Evolutionary conservation across 2,113 vertebrate species (phyloP).

Genomic region (Plecturocebus donacophilus): DNA sequence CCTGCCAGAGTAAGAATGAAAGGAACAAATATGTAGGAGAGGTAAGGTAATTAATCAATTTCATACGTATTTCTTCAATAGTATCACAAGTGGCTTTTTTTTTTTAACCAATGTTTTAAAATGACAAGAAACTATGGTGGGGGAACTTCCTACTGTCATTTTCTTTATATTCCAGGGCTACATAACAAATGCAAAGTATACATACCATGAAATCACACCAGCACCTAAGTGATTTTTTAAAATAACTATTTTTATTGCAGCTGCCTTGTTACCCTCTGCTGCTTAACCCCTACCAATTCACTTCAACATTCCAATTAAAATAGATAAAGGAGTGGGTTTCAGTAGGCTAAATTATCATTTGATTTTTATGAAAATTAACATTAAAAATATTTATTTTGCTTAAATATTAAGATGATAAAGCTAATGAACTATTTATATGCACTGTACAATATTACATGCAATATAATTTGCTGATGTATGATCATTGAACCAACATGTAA

Average conservation of each 20-base stretch:
- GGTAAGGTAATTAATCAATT: neutral
- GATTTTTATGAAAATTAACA: slow-evolving; percentile 34
- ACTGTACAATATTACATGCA: neutral
- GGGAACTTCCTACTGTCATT: neutral
- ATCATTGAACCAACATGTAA: neutral
- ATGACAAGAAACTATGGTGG: neutral
- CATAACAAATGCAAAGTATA: neutral
- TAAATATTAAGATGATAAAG: slow-evolving; percentile 1
- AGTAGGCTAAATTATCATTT: neutral
- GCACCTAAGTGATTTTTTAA: neutral
- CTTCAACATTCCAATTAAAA: slow-evolving; percentile 36
- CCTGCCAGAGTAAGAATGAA: neutral
- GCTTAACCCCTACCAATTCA: neutral
- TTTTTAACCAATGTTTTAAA: neutral
- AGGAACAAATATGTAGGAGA: neutral
- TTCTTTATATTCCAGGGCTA: slow-evolving; percentile 20
- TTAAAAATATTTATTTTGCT: slow-evolving; percentile 10
- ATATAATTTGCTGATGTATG: neutral
- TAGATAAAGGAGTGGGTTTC: neutral
- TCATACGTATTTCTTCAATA: neutral
- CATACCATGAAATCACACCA: slow-evolving; percentile 22
- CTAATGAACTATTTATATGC: neutral
- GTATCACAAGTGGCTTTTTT: neutral
- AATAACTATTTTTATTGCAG: slow-evolving; percentile 10
- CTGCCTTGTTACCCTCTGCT: neutral